Base-by-base conservation (phyloP, 2,888 invertebrate genomes). In the Ophion costatus region DNA sequence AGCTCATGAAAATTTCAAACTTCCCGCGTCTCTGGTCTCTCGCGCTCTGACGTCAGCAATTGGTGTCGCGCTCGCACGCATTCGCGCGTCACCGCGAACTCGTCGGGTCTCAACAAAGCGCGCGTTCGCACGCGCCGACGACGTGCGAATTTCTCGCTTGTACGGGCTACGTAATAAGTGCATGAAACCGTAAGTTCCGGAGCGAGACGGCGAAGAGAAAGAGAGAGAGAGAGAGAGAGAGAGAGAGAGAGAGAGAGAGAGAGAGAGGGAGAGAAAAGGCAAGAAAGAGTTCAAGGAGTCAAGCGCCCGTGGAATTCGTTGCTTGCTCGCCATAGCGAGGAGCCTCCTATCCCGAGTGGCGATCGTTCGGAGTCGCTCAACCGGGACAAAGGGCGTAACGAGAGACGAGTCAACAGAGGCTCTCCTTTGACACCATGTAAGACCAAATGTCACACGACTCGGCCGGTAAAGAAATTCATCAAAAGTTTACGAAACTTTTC, bases 301-400 rank as follows among this genome's bases (percentile, higher is more conserved):
- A 84, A 87, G 78, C 85, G 83, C 73, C 71, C 73, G 78, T 51
- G 86, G 86, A 87, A 87, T 87, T 88, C 78, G 82, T 80, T 78
- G 76, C 69, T 84, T 79, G 76, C 84, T 84, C 80, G 84, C 76
- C 57, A 82, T 79, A 56, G 76, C 57, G 69, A 77, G 80, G 77
- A 79, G 71, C 38, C 38, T 38, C 29, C 29, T 74, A 61, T 70
- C 59, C 51, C 11, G 38, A 42, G 29, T n/a, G 69, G 38, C 75
- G 76, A 80, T 82, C 80, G 76, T 85, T 71, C 76, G 61, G 22
- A 69, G 75, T 76, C 66, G 56, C 67, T 61, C 66, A 69, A 73
- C 61, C 66, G 74, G 42, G 63, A 56, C 70, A 71, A 79, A 75
- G 78, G 33, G 78, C 59, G 59, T 11, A 45, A 45, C 14, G 14